phyloP scores from a whole-genome alignment of 2,888 invertebrate genomes.

The Trichopoda pennipes region DNA sequence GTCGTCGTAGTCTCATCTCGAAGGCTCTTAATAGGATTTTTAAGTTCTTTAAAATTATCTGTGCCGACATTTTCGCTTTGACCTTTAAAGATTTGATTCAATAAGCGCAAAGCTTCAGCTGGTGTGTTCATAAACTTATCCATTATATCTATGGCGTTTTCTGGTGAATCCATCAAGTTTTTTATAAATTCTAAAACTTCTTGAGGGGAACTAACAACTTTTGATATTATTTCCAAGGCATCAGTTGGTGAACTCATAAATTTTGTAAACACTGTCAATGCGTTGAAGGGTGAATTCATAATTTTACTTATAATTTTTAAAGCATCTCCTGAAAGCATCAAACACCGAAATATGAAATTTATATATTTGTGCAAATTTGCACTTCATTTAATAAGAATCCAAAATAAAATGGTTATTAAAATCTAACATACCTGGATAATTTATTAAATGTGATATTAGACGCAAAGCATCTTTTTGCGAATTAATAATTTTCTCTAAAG shows the following conservation, averaged over 20 bases:
- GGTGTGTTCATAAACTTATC: constrained; percentile 81
- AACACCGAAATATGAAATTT: not conserved
- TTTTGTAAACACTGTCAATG: constrained; percentile 81
- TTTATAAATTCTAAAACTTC: constrained; percentile 80
- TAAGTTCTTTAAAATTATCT: not conserved
- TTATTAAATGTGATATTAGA: constrained; percentile 80
- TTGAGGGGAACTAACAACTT: constrained; percentile 80
- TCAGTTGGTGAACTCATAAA: constrained; percentile 81
- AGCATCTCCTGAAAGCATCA: constrained; percentile 75
- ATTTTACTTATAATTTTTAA: constrained; percentile 81
- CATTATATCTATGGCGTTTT: constrained; percentile 80
- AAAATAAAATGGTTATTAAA: not conserved
- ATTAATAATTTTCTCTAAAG: constrained; percentile 79
- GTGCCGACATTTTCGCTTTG: constrained; percentile 36
- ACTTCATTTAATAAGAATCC: too few relatives aligned
- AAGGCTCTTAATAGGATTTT: not conserved
- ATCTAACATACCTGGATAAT: constrained; percentile 76
- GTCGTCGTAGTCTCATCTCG: not conserved
- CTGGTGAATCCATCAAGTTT: constrained; percentile 81
- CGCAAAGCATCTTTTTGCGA: constrained; percentile 80
- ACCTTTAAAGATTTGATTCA: constrained; percentile 80
- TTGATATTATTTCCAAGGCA: constrained; percentile 81
- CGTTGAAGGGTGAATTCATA: constrained; percentile 81
- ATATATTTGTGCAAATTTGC: not conserved
- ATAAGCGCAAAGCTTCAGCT: constrained; percentile 79